Base-by-base conservation (phyloP, 2,888 invertebrate genomes). In the Opisthograptis luteolata region DNA sequence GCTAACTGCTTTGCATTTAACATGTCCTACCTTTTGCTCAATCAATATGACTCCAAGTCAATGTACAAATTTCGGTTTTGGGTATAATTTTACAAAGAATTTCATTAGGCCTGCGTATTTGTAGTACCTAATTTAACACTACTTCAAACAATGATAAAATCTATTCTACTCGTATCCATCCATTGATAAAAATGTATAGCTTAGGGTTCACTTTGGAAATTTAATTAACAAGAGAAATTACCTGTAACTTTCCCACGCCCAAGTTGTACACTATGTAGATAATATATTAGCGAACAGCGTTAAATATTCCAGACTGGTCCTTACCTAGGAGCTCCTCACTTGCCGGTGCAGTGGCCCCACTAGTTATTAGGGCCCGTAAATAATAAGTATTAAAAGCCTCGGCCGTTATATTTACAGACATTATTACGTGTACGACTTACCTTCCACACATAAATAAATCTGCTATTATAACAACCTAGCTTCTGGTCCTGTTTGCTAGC, bases 321-420 rank as follows among this genome's bases (percentile, higher is more conserved):
- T 60, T 62, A 49, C 60, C 73, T 74, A 68, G 70, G 60, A 63
- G 66, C 68, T 52, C 49, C 61, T 64, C 64, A 64, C 60, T 66
- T 9, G 10, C 59, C 62, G 65, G 59, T 63, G 61, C 62, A 58
- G 17, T 47, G 28, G 7, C 60, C 60, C 66, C 69, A 32, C 65
- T 77, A 74, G 77, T 84, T 87, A 88, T 87, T 86, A 87, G 75
- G 71, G 76, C 66, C 71, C 87, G 81, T 89, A 87, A 89, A 87
- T 88, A 87, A 84, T 83, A 83, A 78, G 78, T 77, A 85, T 82
- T 83, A 84, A 79, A 83, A 76, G 79, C 79, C 72, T 77, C 70
- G 60, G 68, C 75, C 64, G 79, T 77, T 81, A 81, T 86, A 85
- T 86, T 86, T 84, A 81, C 81, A 74, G 79, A 78, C 71, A 70